Base-by-base conservation (phyloP, 2,888 invertebrate genomes). In the Epinotia bilunana region DNA sequence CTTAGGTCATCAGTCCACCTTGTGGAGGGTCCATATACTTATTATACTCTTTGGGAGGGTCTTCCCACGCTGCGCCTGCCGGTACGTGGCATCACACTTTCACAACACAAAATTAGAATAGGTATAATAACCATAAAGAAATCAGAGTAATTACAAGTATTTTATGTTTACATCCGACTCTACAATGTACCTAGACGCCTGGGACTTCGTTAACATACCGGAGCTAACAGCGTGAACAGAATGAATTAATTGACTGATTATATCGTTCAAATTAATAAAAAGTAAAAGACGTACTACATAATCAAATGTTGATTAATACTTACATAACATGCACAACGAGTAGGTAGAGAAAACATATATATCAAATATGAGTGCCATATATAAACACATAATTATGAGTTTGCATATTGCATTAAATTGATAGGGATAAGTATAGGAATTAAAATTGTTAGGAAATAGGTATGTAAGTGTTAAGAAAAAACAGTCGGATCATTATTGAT, bases 171-270 rank as follows among this genome's bases (percentile, higher is more conserved):
- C 49, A 16, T 5, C 49, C 49, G 16, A 49, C 49, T 2, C 4
- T 13, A 49, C 16, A 16, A 49, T 49, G 16, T 16, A n/a, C n/a
- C n/a, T n/a, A 13, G 49, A 49, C 49, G n/a, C 64, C 43, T 46
- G 28, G 13, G 49, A 28, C 49, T 53, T 65, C 1, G 4, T 58
- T 68, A 68, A 68, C 58, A 23, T 58, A 68, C 16, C 7, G 43
- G 20, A 43, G n/a, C 23, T 23, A 23, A 16, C 43, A 5, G 68
- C 68, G 68, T 57, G 33, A 39, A 58, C 58, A 58, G 46, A 20
- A 23, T 43, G 23, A 58, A 58, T 69, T 69, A 69, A 69, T 69
- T 69, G 58, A 69, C n/a, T 46, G 23, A 46, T 69, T 58, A 69
- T 43, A 69, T 60, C 28, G 28, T 60, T 33, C 7, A 43, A 68